These are phyloP conservation scores for Athalia cordata DNA, from an alignment of 2,888 invertebrate genomes.

Conservation along the genomic window DNA sequence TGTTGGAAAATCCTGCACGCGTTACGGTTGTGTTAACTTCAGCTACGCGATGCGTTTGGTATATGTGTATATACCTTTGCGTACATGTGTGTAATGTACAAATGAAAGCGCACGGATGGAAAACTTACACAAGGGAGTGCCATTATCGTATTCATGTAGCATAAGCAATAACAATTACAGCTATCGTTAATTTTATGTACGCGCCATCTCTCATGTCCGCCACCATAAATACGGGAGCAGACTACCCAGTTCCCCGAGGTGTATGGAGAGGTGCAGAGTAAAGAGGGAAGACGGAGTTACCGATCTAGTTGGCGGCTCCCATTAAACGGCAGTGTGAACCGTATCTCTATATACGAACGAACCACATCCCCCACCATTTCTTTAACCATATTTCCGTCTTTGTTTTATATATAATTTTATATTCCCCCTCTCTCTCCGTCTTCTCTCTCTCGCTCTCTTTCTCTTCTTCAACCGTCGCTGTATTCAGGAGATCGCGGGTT, in stretches of 20 bases:
- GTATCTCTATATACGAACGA: slow-evolving; percentile 59
- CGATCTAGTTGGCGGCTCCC: slow-evolving; percentile 66
- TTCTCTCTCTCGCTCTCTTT: not conserved
- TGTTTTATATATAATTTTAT: not conserved
- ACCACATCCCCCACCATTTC: slow-evolving; percentile 8
- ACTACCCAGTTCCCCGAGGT: not conserved
- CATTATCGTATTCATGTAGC: slow-evolving; percentile 58
- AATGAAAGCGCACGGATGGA: not conserved
- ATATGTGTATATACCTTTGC: too few relatives aligned
- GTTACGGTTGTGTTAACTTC: too few relatives aligned
- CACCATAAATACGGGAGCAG: slow-evolving; percentile 61
- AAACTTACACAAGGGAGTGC: not conserved
- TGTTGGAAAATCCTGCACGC: too few relatives aligned
- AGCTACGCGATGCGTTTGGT: too few relatives aligned
- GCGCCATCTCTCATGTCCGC: slow-evolving; percentile 64
- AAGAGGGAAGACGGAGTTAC: slow-evolving; percentile 51
- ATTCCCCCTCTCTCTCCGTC: not conserved
- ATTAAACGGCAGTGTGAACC: slow-evolving; percentile 67
- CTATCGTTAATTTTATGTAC: slow-evolving; percentile 67
- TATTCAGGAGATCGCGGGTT: slow-evolving; percentile 6
- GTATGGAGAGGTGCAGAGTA: not conserved
- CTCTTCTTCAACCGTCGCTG: not conserved
- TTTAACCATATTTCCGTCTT: not conserved
- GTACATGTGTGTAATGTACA: not conserved
- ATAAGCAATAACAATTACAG: slow-evolving; percentile 68